Conservation (phyloP, 2,797 vertebrate species). For the Melanotaenia nigrans region DNA sequence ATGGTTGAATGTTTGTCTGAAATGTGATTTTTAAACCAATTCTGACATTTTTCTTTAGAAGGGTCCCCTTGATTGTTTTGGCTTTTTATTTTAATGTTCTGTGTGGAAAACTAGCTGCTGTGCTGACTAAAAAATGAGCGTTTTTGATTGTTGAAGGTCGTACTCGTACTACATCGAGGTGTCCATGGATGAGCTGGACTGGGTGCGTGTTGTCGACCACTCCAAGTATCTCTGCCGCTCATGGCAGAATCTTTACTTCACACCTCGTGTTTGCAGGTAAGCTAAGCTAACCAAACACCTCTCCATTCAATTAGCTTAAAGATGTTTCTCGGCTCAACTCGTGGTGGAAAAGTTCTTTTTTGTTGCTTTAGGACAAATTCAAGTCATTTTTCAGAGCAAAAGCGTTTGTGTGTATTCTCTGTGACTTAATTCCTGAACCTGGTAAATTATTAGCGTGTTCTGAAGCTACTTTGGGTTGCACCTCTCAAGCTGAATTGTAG, state of each 20-base stretch:
- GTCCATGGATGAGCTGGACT: slow-evolving; percentile 98
- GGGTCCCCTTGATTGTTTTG: neutral
- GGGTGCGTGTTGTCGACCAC: slow-evolving; percentile 96
- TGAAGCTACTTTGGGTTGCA: no score
- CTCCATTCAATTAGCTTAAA: neutral
- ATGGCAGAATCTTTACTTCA: slow-evolving; percentile 97
- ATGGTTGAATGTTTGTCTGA: no score
- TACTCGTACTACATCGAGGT: slow-evolving; percentile 99
- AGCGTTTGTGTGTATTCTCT: neutral
- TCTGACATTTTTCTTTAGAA: no score
- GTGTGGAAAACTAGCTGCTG: neutral
- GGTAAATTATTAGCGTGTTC: no score
- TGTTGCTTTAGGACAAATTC: neutral
- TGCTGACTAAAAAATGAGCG: neutral
- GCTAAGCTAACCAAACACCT: neutral
- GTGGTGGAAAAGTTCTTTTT: no score
- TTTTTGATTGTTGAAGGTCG: slow-evolving; percentile 79
- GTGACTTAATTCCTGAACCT: neutral
- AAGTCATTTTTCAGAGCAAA: neutral
- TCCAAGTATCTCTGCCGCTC: slow-evolving; percentile 95
- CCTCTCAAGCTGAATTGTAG: no score
- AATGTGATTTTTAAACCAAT: no score
- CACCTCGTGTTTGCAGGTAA: slow-evolving; percentile 94
- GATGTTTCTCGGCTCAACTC: neutral
- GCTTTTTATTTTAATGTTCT: neutral